Base-by-base conservation (phyloP, 2,888 invertebrate genomes). In the Drosophila paracracens region DNA sequence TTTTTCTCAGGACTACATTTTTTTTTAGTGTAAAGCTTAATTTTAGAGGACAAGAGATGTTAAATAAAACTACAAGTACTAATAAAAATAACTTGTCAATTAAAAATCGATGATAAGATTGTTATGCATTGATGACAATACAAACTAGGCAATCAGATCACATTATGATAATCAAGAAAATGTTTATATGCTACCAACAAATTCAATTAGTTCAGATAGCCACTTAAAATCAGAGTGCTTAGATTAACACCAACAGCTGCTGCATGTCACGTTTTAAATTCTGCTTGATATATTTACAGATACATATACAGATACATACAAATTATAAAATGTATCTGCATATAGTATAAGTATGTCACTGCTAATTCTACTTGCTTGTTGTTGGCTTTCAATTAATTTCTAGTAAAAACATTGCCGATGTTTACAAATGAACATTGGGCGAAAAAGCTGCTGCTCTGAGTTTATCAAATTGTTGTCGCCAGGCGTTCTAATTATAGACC, bases 321-420 rank as follows among this genome's bases (percentile, higher is more conserved):
- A 76, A 58, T 63, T 63, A 53, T 66, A 70, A 83, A 53, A 66
- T 63, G 50, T 66, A 74, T 73, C 67, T 80, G 67, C 50, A 62
- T 52, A 69, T 54, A 54, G 18, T 50, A 35, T 35, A 36, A 65
- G 63, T 77, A 78, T 81, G 82, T 77, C 68, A 78, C 53, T 61
- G 78, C 73, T 64, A 67, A 76, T 66, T 67, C 51, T 27, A 69
- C 27, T 54, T 76, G 66, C 35, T 36, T 54, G 54, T 65, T 53
- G 50, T 63, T 76, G 78, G 64, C 66, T 74, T 72, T 68, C 57
- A 71, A 75, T 85, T 75, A 68, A 71, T 75, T 66, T 56, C 11
- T 63, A 66, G 59, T 68, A 61, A 65, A 85, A 84, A 64, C 72
- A 82, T 78, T 76, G 82, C 70, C 68, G 58, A 72, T 82, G 86